phyloP scores from a whole-genome alignment of 2,797 vertebrate species.

The Calcarius lapponicus region DNA sequence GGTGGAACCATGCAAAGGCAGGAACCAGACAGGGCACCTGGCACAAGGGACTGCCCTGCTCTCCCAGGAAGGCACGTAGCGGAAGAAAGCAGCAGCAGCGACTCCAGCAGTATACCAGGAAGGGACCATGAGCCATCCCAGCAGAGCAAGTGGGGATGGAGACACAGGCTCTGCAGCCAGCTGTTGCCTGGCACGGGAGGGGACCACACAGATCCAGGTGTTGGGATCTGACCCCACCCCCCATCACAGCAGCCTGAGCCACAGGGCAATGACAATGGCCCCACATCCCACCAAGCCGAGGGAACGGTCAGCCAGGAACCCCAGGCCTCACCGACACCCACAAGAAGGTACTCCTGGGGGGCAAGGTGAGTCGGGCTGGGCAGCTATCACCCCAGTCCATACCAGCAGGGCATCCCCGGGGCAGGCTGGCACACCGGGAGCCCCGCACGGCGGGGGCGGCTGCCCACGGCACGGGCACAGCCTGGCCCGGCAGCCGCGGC shows the following conservation, averaged over 20 bases:
- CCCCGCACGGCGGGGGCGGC: background rate
- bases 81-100: background rate
- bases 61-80: fast-evolving
- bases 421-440: background rate
- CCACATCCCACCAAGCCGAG: background rate
- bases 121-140: background rate
- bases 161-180: background rate
- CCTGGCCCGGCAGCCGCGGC: background rate
- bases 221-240: background rate
- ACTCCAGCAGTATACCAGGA: background rate
- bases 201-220: background rate
- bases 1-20: background rate
- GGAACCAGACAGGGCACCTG: background rate
- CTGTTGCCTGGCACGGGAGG: background rate
- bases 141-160: background rate
- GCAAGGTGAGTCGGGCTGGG: fast-evolving
- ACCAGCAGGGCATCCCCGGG: background rate
- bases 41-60: fast-evolving
- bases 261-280: fast-evolving
- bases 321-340: fast-evolving
- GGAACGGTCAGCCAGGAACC: background rate
- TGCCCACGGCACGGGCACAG: background rate
- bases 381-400: too few species aligned
- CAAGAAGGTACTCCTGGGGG: background rate
- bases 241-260: background rate